These are phyloP conservation scores for Lasioglossum baleicum DNA, from an alignment of 1,140 invertebrate species.

Conservation along the genomic window DNA sequence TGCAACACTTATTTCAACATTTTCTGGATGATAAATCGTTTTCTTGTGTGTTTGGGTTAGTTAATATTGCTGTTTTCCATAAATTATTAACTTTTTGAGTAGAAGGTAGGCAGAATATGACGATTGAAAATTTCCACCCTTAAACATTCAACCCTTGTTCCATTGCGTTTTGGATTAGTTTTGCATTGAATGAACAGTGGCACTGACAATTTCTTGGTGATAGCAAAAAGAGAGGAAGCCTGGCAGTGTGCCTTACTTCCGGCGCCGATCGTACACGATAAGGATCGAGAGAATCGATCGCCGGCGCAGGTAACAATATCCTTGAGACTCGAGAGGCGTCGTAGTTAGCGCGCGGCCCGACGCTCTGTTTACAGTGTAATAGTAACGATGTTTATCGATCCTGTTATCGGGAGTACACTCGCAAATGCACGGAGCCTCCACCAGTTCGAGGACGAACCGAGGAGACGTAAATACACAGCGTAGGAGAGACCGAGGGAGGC, in stretches of 20 bases:
- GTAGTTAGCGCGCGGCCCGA: constrained; percentile 68
- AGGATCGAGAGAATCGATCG: constrained; percentile 56
- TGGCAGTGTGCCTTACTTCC: not conserved
- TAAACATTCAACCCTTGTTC: not conserved
- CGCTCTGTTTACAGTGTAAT: constrained; percentile 71
- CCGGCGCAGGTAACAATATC: constrained; percentile 60
- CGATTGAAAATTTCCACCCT: too few species aligned
- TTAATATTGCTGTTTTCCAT: too few species aligned
- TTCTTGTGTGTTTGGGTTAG: too few species aligned
- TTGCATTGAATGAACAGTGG: not conserved
- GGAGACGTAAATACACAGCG: constrained; percentile 60
- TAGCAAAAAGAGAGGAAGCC: not conserved
- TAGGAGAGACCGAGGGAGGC: constrained; percentile 24
- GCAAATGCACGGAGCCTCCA: constrained; percentile 41
- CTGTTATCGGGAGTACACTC: constrained; percentile 72
- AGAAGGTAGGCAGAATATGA: too few species aligned
- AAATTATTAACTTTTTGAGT: too few species aligned
- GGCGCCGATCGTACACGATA: constrained; percentile 22
- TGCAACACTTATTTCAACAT: too few species aligned
- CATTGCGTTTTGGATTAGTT: too few species aligned
- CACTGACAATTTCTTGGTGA: not conserved
- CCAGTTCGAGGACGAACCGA: constrained; percentile 52
- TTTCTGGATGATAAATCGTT: too few species aligned
- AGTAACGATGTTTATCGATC: constrained; percentile 78
- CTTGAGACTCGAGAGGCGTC: constrained; percentile 72